phyloP scores from a whole-genome alignment of 2,113 vertebrate genomes.

The Thinocorus orbignyianus region DNA sequence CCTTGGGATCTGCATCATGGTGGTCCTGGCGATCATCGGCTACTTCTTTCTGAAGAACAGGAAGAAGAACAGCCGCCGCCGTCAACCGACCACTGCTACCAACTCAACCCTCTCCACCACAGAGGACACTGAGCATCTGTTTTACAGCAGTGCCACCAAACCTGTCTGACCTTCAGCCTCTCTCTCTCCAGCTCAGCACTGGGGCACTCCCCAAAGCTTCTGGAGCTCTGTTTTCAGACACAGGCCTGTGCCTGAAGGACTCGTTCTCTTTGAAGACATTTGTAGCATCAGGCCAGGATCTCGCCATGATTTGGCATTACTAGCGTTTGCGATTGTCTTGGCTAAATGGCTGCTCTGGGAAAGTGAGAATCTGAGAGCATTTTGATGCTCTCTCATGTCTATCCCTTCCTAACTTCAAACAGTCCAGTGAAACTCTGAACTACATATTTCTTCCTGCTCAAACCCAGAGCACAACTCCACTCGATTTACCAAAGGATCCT shows the following conservation, averaged over 20 bases:
- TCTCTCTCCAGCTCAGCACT: neutral
- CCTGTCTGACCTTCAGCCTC: conserved; percentile 81
- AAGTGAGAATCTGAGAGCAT: neutral
- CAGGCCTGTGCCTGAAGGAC: conserved; percentile 19
- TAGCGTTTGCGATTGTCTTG: conserved; percentile 24
- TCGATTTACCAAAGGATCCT: conserved; percentile 8
- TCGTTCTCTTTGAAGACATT: conserved; percentile 6
- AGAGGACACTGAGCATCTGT: conserved; percentile 85
- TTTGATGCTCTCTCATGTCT: neutral
- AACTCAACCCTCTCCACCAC: conserved; percentile 74
- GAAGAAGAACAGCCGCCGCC: conserved; percentile 64
- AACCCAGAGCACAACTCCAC: neutral
- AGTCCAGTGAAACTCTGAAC: conserved; percentile 8
- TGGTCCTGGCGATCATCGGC: conserved; percentile 78
- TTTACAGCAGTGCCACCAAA: conserved; percentile 89
- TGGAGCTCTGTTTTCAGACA: conserved; percentile 22
- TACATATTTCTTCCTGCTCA: neutral
- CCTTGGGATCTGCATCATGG: conserved; percentile 79
- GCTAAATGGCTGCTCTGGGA: conserved; percentile 16
- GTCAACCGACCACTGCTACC: conserved; percentile 75
- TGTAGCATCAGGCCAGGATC: conserved; percentile 23
- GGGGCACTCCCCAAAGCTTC: neutral
- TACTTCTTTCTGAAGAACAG: conserved; percentile 85
- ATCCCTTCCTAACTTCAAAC: neutral
- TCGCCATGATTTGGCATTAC: conserved; percentile 21